Evolutionary conservation across 2,113 vertebrate species (phyloP).

Genomic region (Dicentrarchus labrax): DNA sequence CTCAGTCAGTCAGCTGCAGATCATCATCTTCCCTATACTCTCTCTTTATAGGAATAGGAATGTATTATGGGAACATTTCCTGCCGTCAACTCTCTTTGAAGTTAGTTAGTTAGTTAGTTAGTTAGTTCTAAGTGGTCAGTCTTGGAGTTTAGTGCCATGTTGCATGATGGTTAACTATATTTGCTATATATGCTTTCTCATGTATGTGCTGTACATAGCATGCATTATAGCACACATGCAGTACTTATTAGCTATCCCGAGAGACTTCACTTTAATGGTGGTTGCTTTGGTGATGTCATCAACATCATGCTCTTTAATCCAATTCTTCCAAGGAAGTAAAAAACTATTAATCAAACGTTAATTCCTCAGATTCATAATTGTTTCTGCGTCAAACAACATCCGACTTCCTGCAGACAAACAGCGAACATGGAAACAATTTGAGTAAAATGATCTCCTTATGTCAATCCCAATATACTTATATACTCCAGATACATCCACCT

Average conservation of each 20-base stretch:
- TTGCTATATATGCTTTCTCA: neutral
- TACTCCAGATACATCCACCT: conserved; percentile 28
- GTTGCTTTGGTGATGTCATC: neutral
- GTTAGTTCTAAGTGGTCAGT: neutral
- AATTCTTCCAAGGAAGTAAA: neutral
- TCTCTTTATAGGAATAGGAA: neutral
- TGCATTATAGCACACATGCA: conserved; percentile 1
- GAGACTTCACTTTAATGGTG: neutral
- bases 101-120: too few relatives aligned
- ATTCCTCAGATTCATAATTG: conserved; percentile 13
- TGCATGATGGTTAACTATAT: neutral
- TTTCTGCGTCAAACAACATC: conserved; percentile 38
- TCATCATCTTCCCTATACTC: neutral
- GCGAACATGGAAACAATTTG: conserved; percentile 66
- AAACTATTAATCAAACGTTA: neutral
- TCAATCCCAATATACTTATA: conserved; percentile 14
- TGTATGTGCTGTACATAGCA: neutral
- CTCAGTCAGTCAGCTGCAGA: neutral
- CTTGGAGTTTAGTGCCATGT: neutral
- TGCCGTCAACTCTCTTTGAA: neutral
- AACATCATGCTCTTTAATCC: neutral
- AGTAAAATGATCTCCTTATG: conserved; percentile 47
- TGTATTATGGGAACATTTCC: neutral
- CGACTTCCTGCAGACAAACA: conserved; percentile 35
- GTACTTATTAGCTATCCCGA: neutral